phyloP scores from a whole-genome alignment of 2,797 vertebrate genomes.

The Dicrostonyx torquatus region DNA sequence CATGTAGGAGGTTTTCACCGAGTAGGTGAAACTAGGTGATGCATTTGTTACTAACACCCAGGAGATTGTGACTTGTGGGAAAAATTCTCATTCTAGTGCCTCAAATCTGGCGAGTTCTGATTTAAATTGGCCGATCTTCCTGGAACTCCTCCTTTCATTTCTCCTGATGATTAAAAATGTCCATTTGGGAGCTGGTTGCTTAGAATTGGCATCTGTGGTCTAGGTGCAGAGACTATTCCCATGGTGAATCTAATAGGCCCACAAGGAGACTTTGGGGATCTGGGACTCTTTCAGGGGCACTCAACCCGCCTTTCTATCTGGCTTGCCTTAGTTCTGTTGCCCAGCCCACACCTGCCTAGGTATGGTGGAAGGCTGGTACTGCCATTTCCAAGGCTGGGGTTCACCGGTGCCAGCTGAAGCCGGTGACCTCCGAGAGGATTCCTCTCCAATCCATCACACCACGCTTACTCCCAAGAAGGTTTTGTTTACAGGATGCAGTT shows the following conservation, averaged over 20 bases:
- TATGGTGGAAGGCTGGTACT: not conserved
- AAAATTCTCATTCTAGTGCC: constrained; percentile 42
- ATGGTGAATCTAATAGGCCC: constrained; percentile 34
- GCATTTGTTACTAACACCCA: constrained; percentile 22
- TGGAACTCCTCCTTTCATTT: constrained; percentile 21
- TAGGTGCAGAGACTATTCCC: not conserved
- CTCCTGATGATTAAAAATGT: constrained; percentile 18
- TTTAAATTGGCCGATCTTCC: constrained; percentile 45
- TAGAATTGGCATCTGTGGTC: not conserved
- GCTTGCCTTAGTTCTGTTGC: not conserved
- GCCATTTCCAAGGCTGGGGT: not conserved
- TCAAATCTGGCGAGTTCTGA: constrained; percentile 15
- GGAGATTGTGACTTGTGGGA: constrained; percentile 35
- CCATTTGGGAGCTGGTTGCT: constrained; percentile 16
- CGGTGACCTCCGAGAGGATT: not conserved
- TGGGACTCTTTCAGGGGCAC: not conserved
- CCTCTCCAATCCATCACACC: not conserved
- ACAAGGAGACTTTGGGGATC: not conserved
- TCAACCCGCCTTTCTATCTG: not conserved
- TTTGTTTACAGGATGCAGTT: not conserved
- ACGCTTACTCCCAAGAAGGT: not conserved
- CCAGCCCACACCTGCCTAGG: not conserved
- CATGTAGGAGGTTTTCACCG: constrained; percentile 56
- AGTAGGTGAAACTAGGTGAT: constrained; percentile 43
- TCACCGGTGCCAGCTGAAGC: not conserved